A percentile compares a stretch with the other conserved stretches of the same genome.
These are phyloP conservation scores for Caranx melampygus DNA, from an alignment of 2,113 vertebrate genomes.

Conservation along the genomic window DNA sequence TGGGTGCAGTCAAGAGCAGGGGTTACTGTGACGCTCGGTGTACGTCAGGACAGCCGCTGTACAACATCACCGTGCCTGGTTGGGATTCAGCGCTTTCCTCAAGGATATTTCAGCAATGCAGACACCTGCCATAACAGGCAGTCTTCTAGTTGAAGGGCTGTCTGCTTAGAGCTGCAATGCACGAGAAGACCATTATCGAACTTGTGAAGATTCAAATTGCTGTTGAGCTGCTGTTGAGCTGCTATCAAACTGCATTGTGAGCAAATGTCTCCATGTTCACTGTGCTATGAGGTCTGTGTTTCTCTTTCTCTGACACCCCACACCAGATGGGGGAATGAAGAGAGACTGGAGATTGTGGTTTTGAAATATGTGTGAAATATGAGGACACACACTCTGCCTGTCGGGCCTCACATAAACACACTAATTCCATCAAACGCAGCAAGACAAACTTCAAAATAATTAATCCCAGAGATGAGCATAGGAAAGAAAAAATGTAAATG, in stretches of 20 bases:
- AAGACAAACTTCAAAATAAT: neutral
- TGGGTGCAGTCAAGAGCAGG: neutral
- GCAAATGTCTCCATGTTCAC: conserved; percentile 20
- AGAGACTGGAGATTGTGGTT: conserved; percentile 9
- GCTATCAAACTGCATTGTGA: conserved; percentile 38
- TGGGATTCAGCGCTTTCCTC: conserved; percentile 17
- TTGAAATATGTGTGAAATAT: conserved; percentile 34
- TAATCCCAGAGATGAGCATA: conserved; percentile 24
- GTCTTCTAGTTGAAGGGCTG: conserved; percentile 21
- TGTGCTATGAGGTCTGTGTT: conserved; percentile 4
- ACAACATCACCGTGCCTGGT: neutral
- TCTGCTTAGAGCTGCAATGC: conserved; percentile 26
- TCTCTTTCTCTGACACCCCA: neutral
- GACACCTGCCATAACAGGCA: conserved; percentile 43
- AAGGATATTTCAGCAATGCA: conserved; percentile 23
- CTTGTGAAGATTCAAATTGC: conserved; percentile 39
- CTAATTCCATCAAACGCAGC: neutral
- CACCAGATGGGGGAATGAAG: conserved; percentile 15
- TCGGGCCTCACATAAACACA: conserved; percentile 11
- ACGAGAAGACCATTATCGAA: conserved; percentile 19
- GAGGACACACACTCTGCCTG: conserved; percentile 4
- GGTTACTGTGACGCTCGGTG: neutral
- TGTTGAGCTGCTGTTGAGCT: conserved; percentile 43
- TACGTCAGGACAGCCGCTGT: neutral
- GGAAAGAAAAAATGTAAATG: neutral